These are phyloP conservation scores for Heterochromis multidens DNA, from an alignment of 2,113 vertebrate genomes.

Conservation along the genomic window DNA sequence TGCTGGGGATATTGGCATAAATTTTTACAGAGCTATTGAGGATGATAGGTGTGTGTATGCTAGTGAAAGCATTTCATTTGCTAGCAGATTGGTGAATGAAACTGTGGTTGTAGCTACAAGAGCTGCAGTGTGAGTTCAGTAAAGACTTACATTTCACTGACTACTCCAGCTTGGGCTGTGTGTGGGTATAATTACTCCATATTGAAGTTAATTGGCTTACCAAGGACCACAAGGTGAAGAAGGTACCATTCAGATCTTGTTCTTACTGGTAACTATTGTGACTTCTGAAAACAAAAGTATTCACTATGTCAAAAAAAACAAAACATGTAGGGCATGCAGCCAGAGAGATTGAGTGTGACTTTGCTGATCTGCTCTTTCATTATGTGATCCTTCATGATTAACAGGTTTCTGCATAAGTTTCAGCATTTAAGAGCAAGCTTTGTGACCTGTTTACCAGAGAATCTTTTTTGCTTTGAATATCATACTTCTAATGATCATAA, in stretches of 20 bases:
- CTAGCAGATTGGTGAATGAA: neutral
- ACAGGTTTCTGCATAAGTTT: neutral
- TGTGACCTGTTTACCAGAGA: slow-evolving; percentile 24
- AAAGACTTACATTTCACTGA: neutral
- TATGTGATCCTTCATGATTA: neutral
- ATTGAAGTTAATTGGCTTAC: slow-evolving; percentile 15
- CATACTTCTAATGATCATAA: neutral
- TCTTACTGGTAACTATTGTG: neutral
- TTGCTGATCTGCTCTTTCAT: neutral
- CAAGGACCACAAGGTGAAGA: neutral
- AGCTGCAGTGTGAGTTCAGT: neutral
- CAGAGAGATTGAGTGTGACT: neutral
- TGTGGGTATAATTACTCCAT: neutral
- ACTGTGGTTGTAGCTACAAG: no score
- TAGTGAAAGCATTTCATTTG: neutral
- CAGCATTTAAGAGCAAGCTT: neutral
- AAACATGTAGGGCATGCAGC: no score
- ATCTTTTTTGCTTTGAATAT: neutral
- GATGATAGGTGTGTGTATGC: neutral
- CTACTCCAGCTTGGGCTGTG: neutral
- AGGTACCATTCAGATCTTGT: neutral
- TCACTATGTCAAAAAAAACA: neutral
- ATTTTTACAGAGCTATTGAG: neutral
- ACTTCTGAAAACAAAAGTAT: neutral
- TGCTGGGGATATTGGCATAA: no score